These are phyloP conservation scores for Peromyscus attwateri DNA, from an alignment of 2,797 vertebrate species.

Conservation along the genomic window DNA sequence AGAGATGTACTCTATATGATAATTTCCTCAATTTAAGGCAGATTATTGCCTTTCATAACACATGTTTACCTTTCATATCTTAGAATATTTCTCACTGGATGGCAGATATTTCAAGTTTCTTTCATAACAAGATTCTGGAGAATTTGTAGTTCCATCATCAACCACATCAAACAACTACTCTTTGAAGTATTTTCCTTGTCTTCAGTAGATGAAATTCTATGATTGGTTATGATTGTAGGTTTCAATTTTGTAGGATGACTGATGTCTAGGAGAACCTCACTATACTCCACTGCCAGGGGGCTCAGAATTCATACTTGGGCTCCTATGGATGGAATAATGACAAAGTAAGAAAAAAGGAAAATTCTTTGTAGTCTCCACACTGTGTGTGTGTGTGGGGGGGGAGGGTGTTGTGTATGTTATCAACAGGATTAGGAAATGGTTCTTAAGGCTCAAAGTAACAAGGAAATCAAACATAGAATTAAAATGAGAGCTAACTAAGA, in stretches of 20 bases:
- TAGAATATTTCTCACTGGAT: neutral
- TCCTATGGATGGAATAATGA: neutral
- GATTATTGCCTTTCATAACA: neutral
- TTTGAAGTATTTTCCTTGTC: neutral
- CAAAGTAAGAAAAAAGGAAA: neutral
- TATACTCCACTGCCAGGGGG: neutral
- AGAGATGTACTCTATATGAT: neutral
- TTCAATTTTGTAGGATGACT: neutral
- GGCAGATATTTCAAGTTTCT: conserved; percentile 8
- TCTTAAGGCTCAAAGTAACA: neutral
- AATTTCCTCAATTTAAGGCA: conserved; percentile 1
- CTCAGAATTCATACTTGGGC: conserved; percentile 17
- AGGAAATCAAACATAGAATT: neutral
- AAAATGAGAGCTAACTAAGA: neutral
- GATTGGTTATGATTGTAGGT: neutral
- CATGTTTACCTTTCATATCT: neutral
- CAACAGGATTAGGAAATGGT: neutral
- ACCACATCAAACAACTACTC: neutral
- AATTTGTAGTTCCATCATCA: neutral
- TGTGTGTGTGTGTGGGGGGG: neutral
- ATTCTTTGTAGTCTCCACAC: neutral
- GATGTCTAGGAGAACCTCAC: neutral
- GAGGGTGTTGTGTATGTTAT: no score
- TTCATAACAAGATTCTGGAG: neutral
- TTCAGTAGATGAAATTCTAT: neutral